Percentiles rank a stretch among this genome's conserved stretches.
Evolutionary conservation across 2,888 invertebrate species (phyloP).

Genomic region (Tuta absoluta): DNA sequence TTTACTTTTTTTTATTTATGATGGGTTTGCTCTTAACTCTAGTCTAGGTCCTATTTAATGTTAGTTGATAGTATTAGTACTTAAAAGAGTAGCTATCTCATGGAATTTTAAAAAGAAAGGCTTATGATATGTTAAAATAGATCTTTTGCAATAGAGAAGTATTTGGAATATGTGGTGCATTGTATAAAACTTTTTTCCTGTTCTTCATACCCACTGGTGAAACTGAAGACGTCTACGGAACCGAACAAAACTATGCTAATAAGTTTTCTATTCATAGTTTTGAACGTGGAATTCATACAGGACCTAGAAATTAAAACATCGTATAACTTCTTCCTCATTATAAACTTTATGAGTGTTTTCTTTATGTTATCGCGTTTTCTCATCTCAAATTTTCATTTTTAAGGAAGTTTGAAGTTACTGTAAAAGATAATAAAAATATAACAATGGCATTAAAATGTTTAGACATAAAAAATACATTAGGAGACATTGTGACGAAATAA

Average conservation of each 20-base stretch:
- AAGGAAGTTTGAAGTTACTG: not conserved
- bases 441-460: not conserved
- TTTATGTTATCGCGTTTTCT: not conserved
- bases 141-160: no score
- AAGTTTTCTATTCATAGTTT: constrained; percentile 14
- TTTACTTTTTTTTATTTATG: no score
- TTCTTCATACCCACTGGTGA: no score
- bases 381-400: not conserved
- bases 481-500: no score
- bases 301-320: not conserved
- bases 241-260: constrained; percentile 14
- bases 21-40: no score
- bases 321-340: not conserved
- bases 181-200: no score
- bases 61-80: no score
- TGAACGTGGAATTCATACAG: not conserved
- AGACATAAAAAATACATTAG: constrained; percentile 4
- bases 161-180: no score
- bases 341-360: not conserved
- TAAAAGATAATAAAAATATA: not conserved
- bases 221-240: not conserved
- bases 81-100: no score
- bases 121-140: no score
- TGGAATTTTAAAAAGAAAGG: no score
- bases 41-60: no score